Conservation (phyloP, 2,888 invertebrate genomes). For the Ecdyonurus torrentis region DNA sequence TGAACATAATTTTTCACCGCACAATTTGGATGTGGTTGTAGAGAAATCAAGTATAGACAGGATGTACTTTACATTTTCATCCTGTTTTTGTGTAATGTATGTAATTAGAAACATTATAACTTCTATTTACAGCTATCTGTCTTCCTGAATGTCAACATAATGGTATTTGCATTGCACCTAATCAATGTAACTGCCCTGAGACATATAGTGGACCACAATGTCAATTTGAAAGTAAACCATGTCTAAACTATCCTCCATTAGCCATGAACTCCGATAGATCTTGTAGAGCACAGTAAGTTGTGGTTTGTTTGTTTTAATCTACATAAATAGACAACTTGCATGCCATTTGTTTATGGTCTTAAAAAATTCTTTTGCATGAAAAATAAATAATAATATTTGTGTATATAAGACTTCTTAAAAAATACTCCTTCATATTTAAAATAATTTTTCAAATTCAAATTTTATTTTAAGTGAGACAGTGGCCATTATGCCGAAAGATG, state of each 20-base stretch:
- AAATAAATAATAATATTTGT: no score
- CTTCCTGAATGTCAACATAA: conserved; percentile 58
- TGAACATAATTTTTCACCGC: not conserved
- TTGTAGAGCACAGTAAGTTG: conserved; percentile 46
- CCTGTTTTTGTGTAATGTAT: conserved; percentile 9
- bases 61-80: not conserved
- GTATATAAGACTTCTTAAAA: no score
- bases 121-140: conserved; percentile 46
- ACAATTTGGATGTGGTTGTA: not conserved
- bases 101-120: not conserved
- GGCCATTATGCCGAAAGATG: no score
- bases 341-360: no score
- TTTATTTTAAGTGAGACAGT: no score
- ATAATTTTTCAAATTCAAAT: no score
- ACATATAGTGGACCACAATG: conserved; percentile 56
- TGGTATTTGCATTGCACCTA: conserved; percentile 59
- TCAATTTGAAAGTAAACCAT: conserved; percentile 54
- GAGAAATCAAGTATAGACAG: not conserved
- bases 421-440: no score
- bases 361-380: no score
- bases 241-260: conserved; percentile 43
- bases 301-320: conserved; percentile 8
- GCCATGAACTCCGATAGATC: conserved; percentile 45
- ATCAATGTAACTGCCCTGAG: conserved; percentile 56
- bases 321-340: no score